Percentiles rank a stretch among this genome's conserved stretches.
These are phyloP conservation scores for Acrobasis consociella DNA, from an alignment of 2,888 invertebrate species.

Conservation along the genomic window DNA sequence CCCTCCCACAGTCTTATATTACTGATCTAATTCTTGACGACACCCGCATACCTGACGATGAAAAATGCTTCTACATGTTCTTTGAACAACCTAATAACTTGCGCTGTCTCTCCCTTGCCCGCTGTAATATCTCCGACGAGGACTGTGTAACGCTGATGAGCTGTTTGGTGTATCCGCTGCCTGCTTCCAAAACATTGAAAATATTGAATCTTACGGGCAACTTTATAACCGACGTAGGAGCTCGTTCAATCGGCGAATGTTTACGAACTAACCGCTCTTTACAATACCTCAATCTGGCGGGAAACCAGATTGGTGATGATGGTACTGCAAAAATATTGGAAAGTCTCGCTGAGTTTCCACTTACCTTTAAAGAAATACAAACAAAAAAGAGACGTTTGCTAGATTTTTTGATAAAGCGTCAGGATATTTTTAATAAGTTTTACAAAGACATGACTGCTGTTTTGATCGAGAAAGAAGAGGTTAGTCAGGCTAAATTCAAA, in stretches of 20 bases:
- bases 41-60: not conserved
- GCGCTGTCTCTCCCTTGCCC: not conserved
- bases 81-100: not conserved
- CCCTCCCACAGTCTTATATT: conserved; percentile 11
- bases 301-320: conserved; percentile 4
- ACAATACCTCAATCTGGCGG: conserved; percentile 8
- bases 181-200: conserved; percentile 6
- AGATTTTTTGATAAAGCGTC: not conserved
- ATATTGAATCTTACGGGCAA: conserved; percentile 3
- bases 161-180: not conserved
- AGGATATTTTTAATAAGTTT: not conserved
- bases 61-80: not conserved
- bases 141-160: not conserved
- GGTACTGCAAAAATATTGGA: not conserved
- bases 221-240: conserved; percentile 2
- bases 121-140: not conserved
- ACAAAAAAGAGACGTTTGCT: not conserved
- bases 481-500: not conserved
- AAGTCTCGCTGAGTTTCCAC: not conserved
- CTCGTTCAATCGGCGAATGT: not conserved
- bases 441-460: not conserved
- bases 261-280: conserved; percentile 4
- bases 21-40: not conserved
- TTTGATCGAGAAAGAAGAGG: not conserved
- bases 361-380: conserved; percentile 8